Conservation (phyloP, 2,113 vertebrate genomes). For the Corvus moneduloides region DNA sequence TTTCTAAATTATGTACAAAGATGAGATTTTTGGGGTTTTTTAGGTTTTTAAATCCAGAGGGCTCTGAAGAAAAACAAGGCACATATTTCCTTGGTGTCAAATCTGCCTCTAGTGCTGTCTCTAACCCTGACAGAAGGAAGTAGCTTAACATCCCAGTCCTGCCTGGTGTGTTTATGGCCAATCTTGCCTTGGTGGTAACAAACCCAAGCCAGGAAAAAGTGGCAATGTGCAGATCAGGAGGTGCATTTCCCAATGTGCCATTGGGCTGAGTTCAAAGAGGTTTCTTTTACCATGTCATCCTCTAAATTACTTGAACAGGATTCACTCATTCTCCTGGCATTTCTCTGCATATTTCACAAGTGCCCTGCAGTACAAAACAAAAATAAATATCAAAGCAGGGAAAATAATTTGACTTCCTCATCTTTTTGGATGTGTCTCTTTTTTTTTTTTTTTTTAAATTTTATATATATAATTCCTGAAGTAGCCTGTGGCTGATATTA, state of each 20-base stretch:
- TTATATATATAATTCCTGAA: slow-evolving; percentile 38
- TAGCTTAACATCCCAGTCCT: not conserved
- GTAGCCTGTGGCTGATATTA: slow-evolving; percentile 51
- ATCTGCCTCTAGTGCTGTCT: not conserved
- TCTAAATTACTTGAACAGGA: slow-evolving; percentile 50
- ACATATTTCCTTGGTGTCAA: not conserved
- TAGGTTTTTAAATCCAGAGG: not conserved
- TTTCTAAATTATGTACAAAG: not conserved
- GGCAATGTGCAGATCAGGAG: not conserved
- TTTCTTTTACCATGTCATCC: slow-evolving; percentile 8
- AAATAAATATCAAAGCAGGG: slow-evolving; percentile 68
- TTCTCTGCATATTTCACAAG: slow-evolving; percentile 16
- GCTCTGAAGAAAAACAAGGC: not conserved
- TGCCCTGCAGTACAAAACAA: slow-evolving; percentile 23
- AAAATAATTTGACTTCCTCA: slow-evolving; percentile 61
- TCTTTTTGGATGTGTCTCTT: slow-evolving; percentile 36
- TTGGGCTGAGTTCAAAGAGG: slow-evolving; percentile 30
- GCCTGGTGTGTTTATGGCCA: not conserved
- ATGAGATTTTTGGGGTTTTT: not conserved
- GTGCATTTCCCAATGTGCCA: not conserved
- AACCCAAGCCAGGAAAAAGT: not conserved
- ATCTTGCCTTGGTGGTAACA: not conserved
- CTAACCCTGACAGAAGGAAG: not conserved
- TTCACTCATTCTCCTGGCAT: slow-evolving; percentile 55
- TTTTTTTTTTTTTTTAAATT: not conserved